Conservation (phyloP, 92 coral and sea anemone species). For the Epizoanthus illoricatus region DNA sequence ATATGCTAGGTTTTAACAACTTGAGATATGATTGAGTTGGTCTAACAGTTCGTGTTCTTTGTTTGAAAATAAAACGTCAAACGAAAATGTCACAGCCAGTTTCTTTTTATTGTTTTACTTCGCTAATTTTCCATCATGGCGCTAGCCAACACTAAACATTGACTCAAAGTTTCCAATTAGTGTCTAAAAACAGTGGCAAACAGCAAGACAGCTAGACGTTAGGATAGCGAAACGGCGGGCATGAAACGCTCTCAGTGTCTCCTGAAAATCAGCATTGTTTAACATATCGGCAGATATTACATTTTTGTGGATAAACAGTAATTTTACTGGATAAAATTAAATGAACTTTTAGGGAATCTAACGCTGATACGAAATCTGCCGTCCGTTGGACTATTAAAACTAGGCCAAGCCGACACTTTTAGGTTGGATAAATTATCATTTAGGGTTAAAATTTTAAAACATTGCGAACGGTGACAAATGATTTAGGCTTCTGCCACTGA, state of each 20-base stretch:
- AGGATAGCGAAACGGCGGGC: not conserved
- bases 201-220: conserved; percentile 1
- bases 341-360: no score
- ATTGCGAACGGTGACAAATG: no score
- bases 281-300: no score
- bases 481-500: no score
- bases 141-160: not conserved
- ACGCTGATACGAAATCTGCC: no score
- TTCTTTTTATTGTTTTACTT: not conserved
- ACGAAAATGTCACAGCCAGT: not conserved
- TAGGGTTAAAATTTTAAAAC: no score
- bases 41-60: not conserved
- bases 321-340: no score
- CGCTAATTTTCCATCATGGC: not conserved
- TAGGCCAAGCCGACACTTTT: no score
- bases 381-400: no score
- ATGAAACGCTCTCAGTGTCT: conserved; percentile 12
- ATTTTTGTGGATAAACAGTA: no score
- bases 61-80: not conserved
- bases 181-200: not conserved
- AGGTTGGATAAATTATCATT: no score
- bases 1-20: conserved; percentile 4
- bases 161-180: conserved; percentile 20
- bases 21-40: not conserved
- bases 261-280: not conserved